Base-by-base conservation (phyloP, 64 coral and sea anemone genomes). In the Catalaphyllia jardinei region DNA sequence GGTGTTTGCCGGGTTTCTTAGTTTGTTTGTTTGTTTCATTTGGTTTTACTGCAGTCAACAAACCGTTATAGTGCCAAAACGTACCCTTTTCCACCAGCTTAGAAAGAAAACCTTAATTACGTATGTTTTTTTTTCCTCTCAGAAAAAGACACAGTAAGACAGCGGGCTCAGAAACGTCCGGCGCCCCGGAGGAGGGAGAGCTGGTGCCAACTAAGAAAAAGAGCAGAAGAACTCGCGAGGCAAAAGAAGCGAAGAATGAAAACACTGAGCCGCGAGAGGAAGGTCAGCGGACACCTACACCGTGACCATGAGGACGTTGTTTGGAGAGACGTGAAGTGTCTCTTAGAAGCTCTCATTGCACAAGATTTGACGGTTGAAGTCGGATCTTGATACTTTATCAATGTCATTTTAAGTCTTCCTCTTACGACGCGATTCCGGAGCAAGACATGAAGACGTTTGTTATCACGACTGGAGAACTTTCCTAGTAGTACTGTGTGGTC, bases 141-240 rank as follows among this genome's bases (percentile, higher is more conserved):
- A 92, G 90, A 33, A 92, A 92, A 92, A 54, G 90, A 52, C 90
- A 92, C 46, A 92, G 80, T 24, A 92, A 76, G 82, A 60, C 33
- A 62, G 73, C 60, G 39, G 62, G 39, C 57, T 78, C 60, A 74
- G 74, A 78, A 92, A 27, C 38, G 15, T 67, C 90, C 15, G 89
- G 83, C 33, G 89, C 82, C 60, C 90, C 83, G 62, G 90, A 92
- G 79, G 90, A 92, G 72, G 90, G 90, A 31, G 90, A 92, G 60
- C 77, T 92, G 49, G 90, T 92, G 39, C 35, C 80, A 17, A 86
- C 55, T 4, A 92, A 77, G 84, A 86, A 80, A 38, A 92, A 79
- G 60, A 92, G 90, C 31, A 73, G 90, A 71, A 92, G 90, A 77
- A 86, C 90, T 52, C 82, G 90, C 22, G 90, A 92, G 57, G 46